Evolutionary conservation across 2,888 invertebrate species (phyloP), one percentile per base, ranked within the genome.

Genomic region (Nezara viridula): DNA sequence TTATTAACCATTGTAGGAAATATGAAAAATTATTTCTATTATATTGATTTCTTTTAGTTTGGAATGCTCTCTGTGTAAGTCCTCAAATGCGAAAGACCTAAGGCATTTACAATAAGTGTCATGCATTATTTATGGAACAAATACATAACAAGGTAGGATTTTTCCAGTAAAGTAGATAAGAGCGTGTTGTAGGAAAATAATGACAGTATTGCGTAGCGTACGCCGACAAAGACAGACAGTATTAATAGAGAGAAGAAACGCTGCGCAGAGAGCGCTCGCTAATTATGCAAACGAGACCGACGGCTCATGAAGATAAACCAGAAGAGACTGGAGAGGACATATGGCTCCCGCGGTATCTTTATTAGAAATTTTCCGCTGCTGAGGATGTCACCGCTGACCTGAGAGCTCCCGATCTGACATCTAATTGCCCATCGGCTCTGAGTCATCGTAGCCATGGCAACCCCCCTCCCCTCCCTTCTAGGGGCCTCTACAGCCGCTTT

Each of bases 381-480:
- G 77, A 40, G 40, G 77, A 77, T 44, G 40, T 77, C 40, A 77
- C 40, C 77, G 16, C n/a, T 81, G 81, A 81, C 81, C 81, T 81
- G 81, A 81, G 24, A 10, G 81, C 81, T 73, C 81, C 44, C 81
- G 44, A 81, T 44, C 44, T 44, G 81, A 81, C 81, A 81, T 44
- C 81, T 81, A 81, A 81, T 81, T 81, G 81, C 24, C 44, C n/a
- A 81, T 44, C 81, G 81, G 81, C 3, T 16, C 81, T 81, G 81
- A 81, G 24, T 81, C 81, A 81, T 24, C 81, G 44, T 81, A 24
- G 3, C 81, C 81, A 81, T 81, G 81, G 81, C 81, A 81, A 81
- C 81, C 24, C 81, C 81, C 81, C 14, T 32, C 27, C 37, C 73
- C 5, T 37, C 10, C 24, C 77, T 24, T 24, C 44, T 21, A 19